Conservation (phyloP, 2,113 vertebrate genomes). For the Thymallus thymallus region DNA sequence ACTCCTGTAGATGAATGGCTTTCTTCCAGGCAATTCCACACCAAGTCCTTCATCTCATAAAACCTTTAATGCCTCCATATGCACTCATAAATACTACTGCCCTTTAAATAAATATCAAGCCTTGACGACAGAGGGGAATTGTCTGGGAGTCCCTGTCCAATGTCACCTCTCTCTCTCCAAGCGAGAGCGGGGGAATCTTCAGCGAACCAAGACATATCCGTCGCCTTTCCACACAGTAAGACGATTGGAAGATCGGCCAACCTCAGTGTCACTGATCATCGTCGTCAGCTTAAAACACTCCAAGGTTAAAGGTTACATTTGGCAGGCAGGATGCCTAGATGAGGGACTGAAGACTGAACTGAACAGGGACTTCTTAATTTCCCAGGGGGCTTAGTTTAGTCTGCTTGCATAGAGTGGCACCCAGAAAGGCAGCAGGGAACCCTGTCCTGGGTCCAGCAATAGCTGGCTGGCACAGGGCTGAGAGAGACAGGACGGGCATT, state of each 20-base stretch:
- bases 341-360: too few species aligned
- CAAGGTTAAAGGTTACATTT: neutral
- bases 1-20: too few species aligned
- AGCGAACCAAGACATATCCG: too few species aligned
- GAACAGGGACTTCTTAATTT: neutral
- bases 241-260: too few species aligned
- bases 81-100: conserved; percentile 20
- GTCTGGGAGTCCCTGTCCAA: too few species aligned
- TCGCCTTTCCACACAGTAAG: too few species aligned
- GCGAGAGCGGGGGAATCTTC: too few species aligned
- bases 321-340: too few species aligned
- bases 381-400: conserved; percentile 34
- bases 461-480: conserved; percentile 5
- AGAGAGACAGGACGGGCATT: conserved; percentile 28
- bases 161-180: too few species aligned
- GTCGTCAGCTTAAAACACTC: too few species aligned
- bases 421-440: conserved; percentile 4
- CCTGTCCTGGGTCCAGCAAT: neutral
- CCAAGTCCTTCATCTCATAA: conserved; percentile 33
- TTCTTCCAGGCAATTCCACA: conserved; percentile 31
- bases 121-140: conserved; percentile 17
- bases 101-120: conserved; percentile 38
- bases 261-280: too few species aligned
- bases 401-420: conserved; percentile 41
- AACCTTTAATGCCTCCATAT: conserved; percentile 21